Conservation (phyloP, 2,888 invertebrate species). For the Xestia sexstrigata region DNA sequence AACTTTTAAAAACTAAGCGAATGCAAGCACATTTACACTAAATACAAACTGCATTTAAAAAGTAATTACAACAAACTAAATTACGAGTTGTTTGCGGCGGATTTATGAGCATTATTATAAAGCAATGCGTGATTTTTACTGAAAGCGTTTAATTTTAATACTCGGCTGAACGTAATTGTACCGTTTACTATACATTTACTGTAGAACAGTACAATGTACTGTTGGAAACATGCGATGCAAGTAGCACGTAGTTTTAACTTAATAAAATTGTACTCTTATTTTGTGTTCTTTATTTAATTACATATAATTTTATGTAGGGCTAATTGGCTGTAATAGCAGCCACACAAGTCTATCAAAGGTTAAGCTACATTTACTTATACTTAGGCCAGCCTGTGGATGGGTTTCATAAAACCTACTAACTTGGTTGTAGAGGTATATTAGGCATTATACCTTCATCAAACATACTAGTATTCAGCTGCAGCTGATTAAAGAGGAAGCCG, state of each 20-base stretch:
- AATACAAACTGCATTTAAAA: slow-evolving; percentile 27
- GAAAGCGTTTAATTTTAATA: slow-evolving; percentile 42
- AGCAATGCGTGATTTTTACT: slow-evolving; percentile 43
- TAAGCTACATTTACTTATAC: not conserved
- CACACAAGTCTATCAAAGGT: not conserved
- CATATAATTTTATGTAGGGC: not conserved
- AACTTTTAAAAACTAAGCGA: not conserved
- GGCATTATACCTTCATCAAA: not conserved
- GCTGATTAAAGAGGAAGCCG: not conserved
- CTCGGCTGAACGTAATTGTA: slow-evolving; percentile 30
- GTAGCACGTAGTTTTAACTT: slow-evolving; percentile 14
- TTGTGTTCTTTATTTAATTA: not conserved
- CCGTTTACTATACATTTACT: slow-evolving; percentile 24
- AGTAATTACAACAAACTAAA: slow-evolving; percentile 37
- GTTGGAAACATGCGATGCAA: slow-evolving; percentile 46
- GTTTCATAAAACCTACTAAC: not conserved
- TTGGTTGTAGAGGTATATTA: not conserved
- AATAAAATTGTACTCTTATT: not conserved
- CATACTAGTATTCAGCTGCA: not conserved
- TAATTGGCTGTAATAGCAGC: not conserved
- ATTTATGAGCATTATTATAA: slow-evolving; percentile 41
- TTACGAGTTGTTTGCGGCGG: slow-evolving; percentile 16
- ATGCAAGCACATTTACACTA: slow-evolving; percentile 10
- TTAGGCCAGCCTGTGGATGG: not conserved
- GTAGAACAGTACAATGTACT: not conserved